Percentiles rank a stretch among this genome's conserved stretches.
Evolutionary conservation across 2,888 invertebrate genomes (phyloP).

Genomic region (Morinoia aosen): DNA sequence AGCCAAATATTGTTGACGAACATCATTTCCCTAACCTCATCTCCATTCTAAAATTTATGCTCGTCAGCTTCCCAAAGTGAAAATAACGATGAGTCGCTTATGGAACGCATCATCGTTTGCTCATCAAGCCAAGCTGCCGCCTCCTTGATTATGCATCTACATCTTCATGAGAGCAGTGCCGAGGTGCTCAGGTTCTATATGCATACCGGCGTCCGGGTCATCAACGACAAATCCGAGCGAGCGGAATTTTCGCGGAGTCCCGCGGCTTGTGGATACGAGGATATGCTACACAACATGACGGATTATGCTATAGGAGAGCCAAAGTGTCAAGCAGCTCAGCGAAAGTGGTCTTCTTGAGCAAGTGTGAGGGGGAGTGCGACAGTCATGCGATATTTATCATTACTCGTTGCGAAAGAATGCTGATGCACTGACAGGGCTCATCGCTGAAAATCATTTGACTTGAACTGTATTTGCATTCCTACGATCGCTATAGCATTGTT

Average conservation of each 20-base stretch:
- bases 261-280: neutral
- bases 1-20: neutral
- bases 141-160: conserved; percentile 29
- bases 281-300: neutral
- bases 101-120: conserved; percentile 37
- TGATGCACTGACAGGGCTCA: too few relatives aligned
- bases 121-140: conserved; percentile 25
- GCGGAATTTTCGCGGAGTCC: neutral
- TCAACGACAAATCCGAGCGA: conserved; percentile 5
- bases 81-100: conserved; percentile 37
- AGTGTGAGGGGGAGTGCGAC: neutral
- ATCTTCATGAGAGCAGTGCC: conserved; percentile 12
- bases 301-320: neutral
- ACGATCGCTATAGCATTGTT: too few relatives aligned
- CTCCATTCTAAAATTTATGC: conserved; percentile 30
- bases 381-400: neutral
- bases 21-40: conserved; percentile 1
- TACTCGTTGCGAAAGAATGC: neutral
- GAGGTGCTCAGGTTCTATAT: conserved; percentile 20
- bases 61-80: conserved; percentile 21
- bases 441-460: too few relatives aligned
- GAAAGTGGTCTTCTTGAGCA: neutral
- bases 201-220: conserved; percentile 6
- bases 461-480: too few relatives aligned
- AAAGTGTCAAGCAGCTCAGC: neutral